Conservation (phyloP, 2,797 vertebrate species). For the Spizella passerina region DNA sequence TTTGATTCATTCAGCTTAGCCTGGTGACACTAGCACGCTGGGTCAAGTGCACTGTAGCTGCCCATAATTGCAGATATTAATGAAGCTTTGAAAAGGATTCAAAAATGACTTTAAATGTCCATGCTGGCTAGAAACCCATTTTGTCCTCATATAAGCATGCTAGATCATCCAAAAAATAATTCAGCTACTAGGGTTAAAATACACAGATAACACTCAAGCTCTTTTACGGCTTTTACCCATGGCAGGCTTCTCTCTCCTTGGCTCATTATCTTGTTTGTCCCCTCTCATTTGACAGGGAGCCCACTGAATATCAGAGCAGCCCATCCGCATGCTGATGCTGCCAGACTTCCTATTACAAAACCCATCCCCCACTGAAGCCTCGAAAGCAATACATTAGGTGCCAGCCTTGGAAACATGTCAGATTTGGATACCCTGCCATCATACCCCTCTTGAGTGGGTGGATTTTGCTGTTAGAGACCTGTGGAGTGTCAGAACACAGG, state of each 20-base stretch:
- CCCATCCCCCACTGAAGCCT: background rate
- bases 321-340: background rate
- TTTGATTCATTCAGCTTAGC: conserved; percentile 40
- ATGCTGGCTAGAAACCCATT: conserved; percentile 60
- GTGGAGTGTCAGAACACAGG: background rate
- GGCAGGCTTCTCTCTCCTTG: conserved; percentile 11
- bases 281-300: background rate
- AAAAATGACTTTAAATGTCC: conserved; percentile 47
- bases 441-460: accelerated
- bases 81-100: conserved; percentile 69
- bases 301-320: background rate
- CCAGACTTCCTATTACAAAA: background rate
- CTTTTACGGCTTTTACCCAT: background rate
- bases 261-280: conserved; percentile 12
- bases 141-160: conserved; percentile 62
- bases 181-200: conserved; percentile 30
- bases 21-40: background rate
- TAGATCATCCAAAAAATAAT: conserved; percentile 57
- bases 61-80: conserved; percentile 55
- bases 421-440: background rate
- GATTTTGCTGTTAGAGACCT: background rate
- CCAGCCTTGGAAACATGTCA: background rate
- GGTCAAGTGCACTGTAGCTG: conserved; percentile 64
- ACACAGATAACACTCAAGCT: conserved; percentile 36
- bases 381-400: background rate